Evolutionary conservation across 1,140 invertebrate species (phyloP).

Genomic region (Diprion similis): DNA sequence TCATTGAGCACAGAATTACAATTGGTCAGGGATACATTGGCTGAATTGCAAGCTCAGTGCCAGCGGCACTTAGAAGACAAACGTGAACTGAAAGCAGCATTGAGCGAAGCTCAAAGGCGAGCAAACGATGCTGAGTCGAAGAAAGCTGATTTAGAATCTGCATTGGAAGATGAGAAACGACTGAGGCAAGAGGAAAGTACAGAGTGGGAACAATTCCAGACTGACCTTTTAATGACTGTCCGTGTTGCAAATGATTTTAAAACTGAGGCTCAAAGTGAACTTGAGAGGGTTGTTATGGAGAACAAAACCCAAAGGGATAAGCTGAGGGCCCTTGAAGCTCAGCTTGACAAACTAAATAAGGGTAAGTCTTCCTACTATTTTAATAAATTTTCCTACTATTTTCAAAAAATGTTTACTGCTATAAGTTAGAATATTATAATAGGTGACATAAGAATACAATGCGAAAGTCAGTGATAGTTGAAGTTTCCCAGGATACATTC

Average conservation of each 20-base stretch:
- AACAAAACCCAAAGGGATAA: constrained; percentile 84
- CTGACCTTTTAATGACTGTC: constrained; percentile 90
- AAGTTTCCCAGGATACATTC: no score
- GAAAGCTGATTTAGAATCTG: constrained; percentile 64
- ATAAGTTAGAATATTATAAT: no score
- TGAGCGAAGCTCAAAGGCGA: constrained; percentile 73
- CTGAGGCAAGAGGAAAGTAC: constrained; percentile 70
- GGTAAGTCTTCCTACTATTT: constrained; percentile 66
- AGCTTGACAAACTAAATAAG: constrained; percentile 78
- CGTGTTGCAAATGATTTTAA: constrained; percentile 95
- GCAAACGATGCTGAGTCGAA: constrained; percentile 67
- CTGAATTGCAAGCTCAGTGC: constrained; percentile 75
- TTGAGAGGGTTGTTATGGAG: constrained; percentile 82
- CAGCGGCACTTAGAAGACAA: constrained; percentile 82
- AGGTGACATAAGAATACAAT: no score
- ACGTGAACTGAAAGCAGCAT: constrained; percentile 69
- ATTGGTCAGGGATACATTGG: constrained; percentile 73
- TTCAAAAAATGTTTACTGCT: no score
- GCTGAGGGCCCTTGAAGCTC: constrained; percentile 75
- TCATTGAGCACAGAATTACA: constrained; percentile 75
- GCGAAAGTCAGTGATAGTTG: no score
- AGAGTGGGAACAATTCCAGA: constrained; percentile 95
- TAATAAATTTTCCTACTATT: constrained; percentile 5
- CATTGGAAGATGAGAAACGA: constrained; percentile 67
- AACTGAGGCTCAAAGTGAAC: constrained; percentile 82